Percentiles rank a stretch among this genome's conserved stretches.
Evolutionary conservation across 1,140 invertebrate species (phyloP).

Genomic region (Zaprionus gabonicus): DNA sequence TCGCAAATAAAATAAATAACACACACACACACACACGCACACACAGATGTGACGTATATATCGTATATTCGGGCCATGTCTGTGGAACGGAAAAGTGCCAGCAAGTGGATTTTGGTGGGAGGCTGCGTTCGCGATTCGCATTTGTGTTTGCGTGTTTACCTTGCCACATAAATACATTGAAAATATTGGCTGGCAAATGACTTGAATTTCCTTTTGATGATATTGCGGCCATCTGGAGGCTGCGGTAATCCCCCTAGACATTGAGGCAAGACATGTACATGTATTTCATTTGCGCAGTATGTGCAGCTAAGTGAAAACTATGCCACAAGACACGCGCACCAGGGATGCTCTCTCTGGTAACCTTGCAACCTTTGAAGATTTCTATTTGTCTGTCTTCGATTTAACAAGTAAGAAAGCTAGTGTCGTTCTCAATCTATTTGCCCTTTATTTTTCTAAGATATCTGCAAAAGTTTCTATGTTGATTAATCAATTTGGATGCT

Average conservation of each 20-base stretch:
- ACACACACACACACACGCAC: not conserved
- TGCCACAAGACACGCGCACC: not conserved
- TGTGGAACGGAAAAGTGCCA: not conserved
- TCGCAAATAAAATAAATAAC: constrained; percentile 68
- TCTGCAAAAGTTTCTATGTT: no score
- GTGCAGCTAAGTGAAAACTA: not conserved
- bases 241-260: constrained; percentile 44
- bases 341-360: not conserved
- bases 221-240: constrained; percentile 60
- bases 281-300: not conserved
- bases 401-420: no score
- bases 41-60: no score
- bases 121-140: constrained; percentile 4
- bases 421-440: no score
- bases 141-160: constrained; percentile 67
- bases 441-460: no score
- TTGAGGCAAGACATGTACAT: not conserved
- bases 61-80: not conserved
- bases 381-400: no score
- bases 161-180: constrained; percentile 69
- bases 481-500: no score
- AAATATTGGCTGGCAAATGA: constrained; percentile 65
- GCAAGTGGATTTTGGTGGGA: not conserved
- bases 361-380: no score
- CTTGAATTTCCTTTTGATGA: constrained; percentile 68